These are phyloP conservation scores for Microhierax caerulescens DNA, from an alignment of 2,797 vertebrate species.

Conservation along the genomic window DNA sequence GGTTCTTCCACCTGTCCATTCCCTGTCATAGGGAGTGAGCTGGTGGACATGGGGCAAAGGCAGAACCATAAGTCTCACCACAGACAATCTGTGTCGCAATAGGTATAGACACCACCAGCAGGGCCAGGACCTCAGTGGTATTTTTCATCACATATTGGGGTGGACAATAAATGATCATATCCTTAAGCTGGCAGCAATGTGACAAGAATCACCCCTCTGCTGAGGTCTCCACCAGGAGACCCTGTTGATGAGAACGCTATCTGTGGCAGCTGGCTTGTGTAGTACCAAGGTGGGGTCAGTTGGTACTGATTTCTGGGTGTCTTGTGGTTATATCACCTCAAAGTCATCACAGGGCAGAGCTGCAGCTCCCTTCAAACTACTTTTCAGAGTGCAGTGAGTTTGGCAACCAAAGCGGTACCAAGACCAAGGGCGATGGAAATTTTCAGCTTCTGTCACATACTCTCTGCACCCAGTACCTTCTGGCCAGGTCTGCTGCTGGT, in stretches of 20 bases:
- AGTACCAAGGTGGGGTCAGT: background rate
- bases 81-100: no score
- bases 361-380: background rate
- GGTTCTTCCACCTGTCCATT: background rate
- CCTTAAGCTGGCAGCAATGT: background rate
- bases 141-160: background rate
- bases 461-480: background rate
- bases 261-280: background rate
- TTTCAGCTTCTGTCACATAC: background rate
- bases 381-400: background rate
- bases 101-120: no score
- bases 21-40: rapidly evolving
- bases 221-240: background rate
- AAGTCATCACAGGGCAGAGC: background rate
- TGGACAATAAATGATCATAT: background rate
- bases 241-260: background rate
- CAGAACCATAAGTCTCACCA: background rate
- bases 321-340: background rate
- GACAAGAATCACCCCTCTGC: background rate
- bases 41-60: background rate
- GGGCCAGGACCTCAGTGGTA: background rate
- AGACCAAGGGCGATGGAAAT: background rate
- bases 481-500: background rate
- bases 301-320: background rate
- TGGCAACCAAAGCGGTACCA: background rate